Evolutionary conservation across 1,140 invertebrate species (phyloP).

Genomic region (Hermetia illucens): DNA sequence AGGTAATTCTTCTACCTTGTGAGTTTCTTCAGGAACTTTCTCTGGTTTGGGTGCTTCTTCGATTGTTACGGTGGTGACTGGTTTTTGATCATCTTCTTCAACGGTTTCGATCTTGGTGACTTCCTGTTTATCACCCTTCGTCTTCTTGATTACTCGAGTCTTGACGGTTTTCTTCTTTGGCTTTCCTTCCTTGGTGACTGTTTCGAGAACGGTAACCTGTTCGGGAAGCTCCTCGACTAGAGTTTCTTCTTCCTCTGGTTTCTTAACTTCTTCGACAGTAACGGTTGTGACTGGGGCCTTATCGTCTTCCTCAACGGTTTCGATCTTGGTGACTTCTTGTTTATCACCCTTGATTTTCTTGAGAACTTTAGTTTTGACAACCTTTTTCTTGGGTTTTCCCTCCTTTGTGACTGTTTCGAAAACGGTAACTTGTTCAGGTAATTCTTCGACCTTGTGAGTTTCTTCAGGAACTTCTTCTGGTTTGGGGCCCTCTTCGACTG

Average conservation of each 20-base stretch:
- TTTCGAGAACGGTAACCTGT: slow-evolving; percentile 14
- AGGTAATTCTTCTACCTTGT: slow-evolving; percentile 16
- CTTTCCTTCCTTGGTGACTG: slow-evolving; percentile 11
- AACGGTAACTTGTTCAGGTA: slow-evolving; percentile 5
- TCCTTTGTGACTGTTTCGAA: slow-evolving; percentile 10
- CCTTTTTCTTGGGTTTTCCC: slow-evolving; percentile 14
- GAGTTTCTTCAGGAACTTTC: slow-evolving; percentile 9
- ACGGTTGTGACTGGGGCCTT: slow-evolving; percentile 15
- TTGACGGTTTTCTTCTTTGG: slow-evolving; percentile 11
- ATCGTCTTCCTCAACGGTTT: slow-evolving; percentile 17
- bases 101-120: slow-evolving; percentile 16
- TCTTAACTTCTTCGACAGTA: slow-evolving; percentile 6
- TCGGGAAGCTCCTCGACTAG: slow-evolving; percentile 19
- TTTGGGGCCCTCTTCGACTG: slow-evolving; percentile 4
- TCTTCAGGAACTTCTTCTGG: slow-evolving; percentile 9
- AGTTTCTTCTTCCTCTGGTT: slow-evolving; percentile 12
- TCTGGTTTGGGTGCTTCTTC: slow-evolving; percentile 7
- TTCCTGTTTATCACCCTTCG: slow-evolving; percentile 14
- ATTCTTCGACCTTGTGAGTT: slow-evolving; percentile 2
- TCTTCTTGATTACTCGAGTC: slow-evolving; percentile 15
- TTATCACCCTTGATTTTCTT: slow-evolving; percentile 13
- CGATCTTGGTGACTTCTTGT: slow-evolving; percentile 16
- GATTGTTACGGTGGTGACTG: slow-evolving; percentile 12
- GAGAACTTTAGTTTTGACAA: slow-evolving; percentile 17
- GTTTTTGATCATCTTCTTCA: slow-evolving; percentile 19